Evolutionary conservation across 2,888 invertebrate genomes (phyloP), one percentile per base, ranked within the genome.

Genomic region (Oscheius onirici): DNA sequence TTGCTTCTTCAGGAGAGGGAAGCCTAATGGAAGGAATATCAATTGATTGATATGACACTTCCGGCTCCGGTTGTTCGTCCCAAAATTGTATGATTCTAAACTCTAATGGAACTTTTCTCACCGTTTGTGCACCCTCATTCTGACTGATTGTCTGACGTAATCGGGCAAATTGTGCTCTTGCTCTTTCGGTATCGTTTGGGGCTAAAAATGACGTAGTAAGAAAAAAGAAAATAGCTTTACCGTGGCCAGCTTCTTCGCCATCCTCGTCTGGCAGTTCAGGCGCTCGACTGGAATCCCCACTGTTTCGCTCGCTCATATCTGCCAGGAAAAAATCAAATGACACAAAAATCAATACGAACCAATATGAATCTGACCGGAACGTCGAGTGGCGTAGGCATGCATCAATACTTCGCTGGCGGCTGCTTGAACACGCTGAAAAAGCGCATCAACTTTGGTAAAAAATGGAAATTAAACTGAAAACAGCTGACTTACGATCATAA

Each of bases 81-180:
- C 60, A 41, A 22, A 43, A 60, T 43, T 43, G 15, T 13, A 15
- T 17, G 13, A 43, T 6, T 43, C 43, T 13, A 20, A 40, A 13
- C 41, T 20, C 41, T 24, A 10, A 22, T 2, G 28, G n/a, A 1
- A 22, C 17, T 24, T 5, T 52, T n/a, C 73, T 57, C 15, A 73
- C 73, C 57, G 69, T 66, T 60, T 70, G 73, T 2, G 69, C 73
- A 41, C 57, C 58, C 40, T 71, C 61, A n/a, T 67, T 71, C 52
- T 74, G 71, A 22, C 49, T 28, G 10, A 74, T 46, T n/a, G 71
- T 68, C 6, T 57, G 61, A 10, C 74, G 74, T 3, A 74, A 20
- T 15, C 68, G 74, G 22, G 34, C 52, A 68, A 57, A 74, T 26
- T 70, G 65, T 2, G 68, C 15, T 3, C 73, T 41, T 0, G 66